Conservation (phyloP, 2,113 vertebrate species). For the Tichodroma muraria region DNA sequence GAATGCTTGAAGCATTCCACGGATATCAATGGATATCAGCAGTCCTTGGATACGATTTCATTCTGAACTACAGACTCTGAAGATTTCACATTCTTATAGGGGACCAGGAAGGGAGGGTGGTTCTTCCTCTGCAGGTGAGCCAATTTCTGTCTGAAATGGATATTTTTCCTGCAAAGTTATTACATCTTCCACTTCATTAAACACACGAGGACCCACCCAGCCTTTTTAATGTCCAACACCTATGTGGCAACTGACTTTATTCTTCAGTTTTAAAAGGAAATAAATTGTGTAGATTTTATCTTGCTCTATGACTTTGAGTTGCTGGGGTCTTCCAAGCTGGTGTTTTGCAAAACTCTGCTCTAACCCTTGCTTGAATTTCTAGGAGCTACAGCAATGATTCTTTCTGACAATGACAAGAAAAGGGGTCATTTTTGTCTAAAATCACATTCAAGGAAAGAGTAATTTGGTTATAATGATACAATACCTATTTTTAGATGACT, state of each 20-base stretch:
- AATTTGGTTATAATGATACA: background rate
- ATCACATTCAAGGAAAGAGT: background rate
- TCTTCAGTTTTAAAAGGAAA: background rate
- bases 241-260: background rate
- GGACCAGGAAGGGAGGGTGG: background rate
- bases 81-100: background rate
- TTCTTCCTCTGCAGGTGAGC: background rate
- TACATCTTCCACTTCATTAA: background rate
- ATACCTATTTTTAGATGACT: background rate
- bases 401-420: background rate
- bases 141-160: background rate
- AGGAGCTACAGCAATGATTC: background rate
- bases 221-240: background rate
- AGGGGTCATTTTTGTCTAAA: background rate
- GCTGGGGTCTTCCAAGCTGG: rapidly evolving
- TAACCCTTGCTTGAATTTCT: background rate
- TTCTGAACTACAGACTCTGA: background rate
- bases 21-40: background rate
- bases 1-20: background rate
- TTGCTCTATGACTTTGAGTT: background rate
- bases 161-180: background rate
- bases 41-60: background rate
- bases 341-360: background rate
- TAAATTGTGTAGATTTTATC: background rate
- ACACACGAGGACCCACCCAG: background rate